Base-by-base conservation (phyloP, 2,888 invertebrate genomes). In the Folsomia candida region DNA sequence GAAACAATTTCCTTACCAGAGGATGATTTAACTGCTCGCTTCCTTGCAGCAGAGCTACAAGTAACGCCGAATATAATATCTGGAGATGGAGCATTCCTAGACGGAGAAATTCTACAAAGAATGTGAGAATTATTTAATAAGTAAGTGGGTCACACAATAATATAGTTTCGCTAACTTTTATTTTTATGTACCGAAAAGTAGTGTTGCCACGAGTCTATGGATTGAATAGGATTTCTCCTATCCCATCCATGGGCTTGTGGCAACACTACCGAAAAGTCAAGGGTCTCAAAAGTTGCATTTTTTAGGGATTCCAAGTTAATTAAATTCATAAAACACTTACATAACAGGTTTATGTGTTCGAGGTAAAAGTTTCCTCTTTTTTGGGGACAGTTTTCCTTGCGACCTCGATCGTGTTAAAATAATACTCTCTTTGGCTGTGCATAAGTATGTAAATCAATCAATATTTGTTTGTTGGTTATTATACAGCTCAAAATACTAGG, bases 1-100 rank as follows among this genome's bases (percentile, higher is more conserved):
- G n/a, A n/a, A n/a, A n/a, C n/a, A n/a, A n/a, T n/a, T n/a, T n/a
- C n/a, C 18, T 65, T 27, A 24, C 4, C 18, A 65, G 51, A 51
- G 14, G 65, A 65, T 24, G 65, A 26, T 20, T 22, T 25, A 14
- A 25, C 25, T 22, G 51, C 3, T 51, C 28, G 22, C n/a, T 65
- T 65, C 26, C 25, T 47, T 20, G 66, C 51, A 4, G 74, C 66
- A 0, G 71, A 71, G 14, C 37, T 67, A 60, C 69, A 68, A 27
- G 66, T 71, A 9, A 78, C 76, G 6, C 80, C 80, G 25, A 77
- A 73, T 66, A 80, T 80, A 11, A 80, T 80, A 66, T 80, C 80
- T 1, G 80, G 80, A 2, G 80, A 80, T n/a, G 80, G 80, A 25
- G 72, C 78, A 73, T 80, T 80, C 65, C 79, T 65, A 25, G 76